Conservation (phyloP, 2,113 vertebrate species). For the Neodontobutis hainanensis region DNA sequence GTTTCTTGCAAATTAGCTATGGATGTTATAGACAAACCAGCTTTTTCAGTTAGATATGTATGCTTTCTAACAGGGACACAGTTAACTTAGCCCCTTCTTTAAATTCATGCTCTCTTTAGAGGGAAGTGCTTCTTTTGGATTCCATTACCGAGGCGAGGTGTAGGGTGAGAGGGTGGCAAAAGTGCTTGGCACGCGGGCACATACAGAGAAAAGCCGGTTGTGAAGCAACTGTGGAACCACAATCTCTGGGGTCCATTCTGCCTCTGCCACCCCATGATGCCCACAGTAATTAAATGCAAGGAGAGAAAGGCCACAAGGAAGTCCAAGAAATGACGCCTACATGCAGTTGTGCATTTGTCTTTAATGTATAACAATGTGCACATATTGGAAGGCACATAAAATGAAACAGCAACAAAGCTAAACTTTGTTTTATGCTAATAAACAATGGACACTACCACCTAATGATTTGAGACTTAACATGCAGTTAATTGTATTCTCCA, state of each 20-base stretch:
- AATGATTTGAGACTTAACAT: too few relatives aligned
- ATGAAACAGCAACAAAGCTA: slow-evolving; percentile 3
- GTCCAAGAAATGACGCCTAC: slow-evolving; percentile 65
- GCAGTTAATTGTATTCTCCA: too few relatives aligned
- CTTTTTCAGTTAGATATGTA: slow-evolving; percentile 13
- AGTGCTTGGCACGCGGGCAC: slow-evolving; percentile 40
- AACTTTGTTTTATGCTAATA: neutral
- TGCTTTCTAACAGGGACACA: slow-evolving; percentile 15
- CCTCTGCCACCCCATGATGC: slow-evolving; percentile 67
- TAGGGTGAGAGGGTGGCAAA: slow-evolving; percentile 65
- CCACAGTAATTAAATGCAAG: slow-evolving; percentile 64
- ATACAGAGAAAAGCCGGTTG: slow-evolving; percentile 76
- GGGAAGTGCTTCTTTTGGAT: slow-evolving; percentile 52
- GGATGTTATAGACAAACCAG: slow-evolving; percentile 4
- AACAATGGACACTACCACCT: neutral
- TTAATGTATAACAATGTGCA: slow-evolving; percentile 27
- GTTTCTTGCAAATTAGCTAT: neutral
- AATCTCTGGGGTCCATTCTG: slow-evolving; percentile 76
- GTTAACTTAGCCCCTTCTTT: slow-evolving; percentile 12
- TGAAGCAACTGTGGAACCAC: slow-evolving; percentile 72
- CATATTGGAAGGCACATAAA: slow-evolving; percentile 10
- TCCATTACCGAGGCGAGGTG: slow-evolving; percentile 60
- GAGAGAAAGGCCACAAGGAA: slow-evolving; percentile 49
- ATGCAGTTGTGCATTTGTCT: slow-evolving; percentile 18
- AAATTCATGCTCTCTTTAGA: slow-evolving; percentile 43